Evolutionary conservation across 2,113 vertebrate species (phyloP).

Genomic region (Pao palembangensis): DNA sequence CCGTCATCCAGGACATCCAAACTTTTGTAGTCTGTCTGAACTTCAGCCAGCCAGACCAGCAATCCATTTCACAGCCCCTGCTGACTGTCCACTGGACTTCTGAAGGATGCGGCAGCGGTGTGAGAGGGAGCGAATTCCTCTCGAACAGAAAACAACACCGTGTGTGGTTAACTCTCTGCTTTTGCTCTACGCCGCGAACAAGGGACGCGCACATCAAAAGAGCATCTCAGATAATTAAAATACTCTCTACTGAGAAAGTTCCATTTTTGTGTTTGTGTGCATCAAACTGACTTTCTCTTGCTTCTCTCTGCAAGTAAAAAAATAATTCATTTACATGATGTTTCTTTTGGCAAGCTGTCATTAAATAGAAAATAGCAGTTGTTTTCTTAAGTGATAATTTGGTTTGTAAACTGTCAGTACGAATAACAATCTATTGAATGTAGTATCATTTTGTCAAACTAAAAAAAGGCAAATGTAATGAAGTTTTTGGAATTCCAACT

Average conservation of each 20-base stretch:
- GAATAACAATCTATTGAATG: not conserved
- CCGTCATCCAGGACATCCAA: constrained; percentile 37
- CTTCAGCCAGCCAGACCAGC: constrained; percentile 40
- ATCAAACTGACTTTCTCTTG: not conserved
- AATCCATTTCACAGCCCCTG: constrained; percentile 39
- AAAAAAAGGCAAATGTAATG: no score
- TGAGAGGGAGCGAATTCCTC: not conserved
- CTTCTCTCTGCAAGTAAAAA: not conserved
- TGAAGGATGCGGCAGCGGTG: constrained; percentile 4
- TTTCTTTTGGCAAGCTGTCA: not conserved
- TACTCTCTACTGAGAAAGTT: not conserved
- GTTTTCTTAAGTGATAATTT: not conserved
- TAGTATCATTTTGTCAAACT: no score
- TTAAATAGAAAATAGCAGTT: not conserved
- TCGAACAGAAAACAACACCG: constrained; percentile 34
- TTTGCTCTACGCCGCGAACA: constrained; percentile 8
- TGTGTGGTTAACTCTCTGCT: constrained; percentile 40
- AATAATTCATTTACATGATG: not conserved
- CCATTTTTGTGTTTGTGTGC: not conserved
- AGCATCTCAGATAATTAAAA: not conserved
- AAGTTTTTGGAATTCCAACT: no score
- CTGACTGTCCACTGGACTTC: constrained; percentile 45
- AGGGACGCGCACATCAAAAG: constrained; percentile 11
- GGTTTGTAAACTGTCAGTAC: not conserved
- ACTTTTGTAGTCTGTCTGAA: constrained; percentile 39